Conservation (phyloP, 2,888 invertebrate species). For the Plutella xylostella region DNA sequence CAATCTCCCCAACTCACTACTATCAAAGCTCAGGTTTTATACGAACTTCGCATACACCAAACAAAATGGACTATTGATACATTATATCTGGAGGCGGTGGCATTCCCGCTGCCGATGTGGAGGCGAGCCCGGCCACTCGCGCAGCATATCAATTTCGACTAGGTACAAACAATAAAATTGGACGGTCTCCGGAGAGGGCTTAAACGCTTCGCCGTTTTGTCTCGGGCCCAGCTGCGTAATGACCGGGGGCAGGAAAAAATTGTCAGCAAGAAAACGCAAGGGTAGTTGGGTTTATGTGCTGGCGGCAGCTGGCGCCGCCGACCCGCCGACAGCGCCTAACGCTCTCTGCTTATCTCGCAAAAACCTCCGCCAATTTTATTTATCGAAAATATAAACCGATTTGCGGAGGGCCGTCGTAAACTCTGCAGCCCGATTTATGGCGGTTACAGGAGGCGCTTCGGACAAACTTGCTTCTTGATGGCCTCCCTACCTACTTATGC, state of each 20-base stretch:
- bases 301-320: slow-evolving; percentile 51
- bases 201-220: slow-evolving; percentile 71
- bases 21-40: neutral
- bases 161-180: slow-evolving; percentile 68
- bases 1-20: neutral
- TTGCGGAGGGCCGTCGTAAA: slow-evolving; percentile 66
- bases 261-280: slow-evolving; percentile 70
- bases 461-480: slow-evolving; percentile 58
- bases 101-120: slow-evolving; percentile 14
- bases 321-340: slow-evolving; percentile 53
- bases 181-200: slow-evolving; percentile 68
- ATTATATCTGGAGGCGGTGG: too few relatives aligned
- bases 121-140: slow-evolving; percentile 48
- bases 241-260: slow-evolving; percentile 67
- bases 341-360: slow-evolving; percentile 68
- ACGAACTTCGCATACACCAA: too few relatives aligned
- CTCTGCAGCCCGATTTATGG: slow-evolving; percentile 63
- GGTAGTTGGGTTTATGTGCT: slow-evolving; percentile 67
- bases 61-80: too few relatives aligned
- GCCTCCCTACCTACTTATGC: slow-evolving; percentile 40
- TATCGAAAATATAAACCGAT: slow-evolving; percentile 71
- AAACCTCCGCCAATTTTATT: slow-evolving; percentile 70
- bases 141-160: slow-evolving; percentile 66
- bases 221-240: slow-evolving; percentile 69
- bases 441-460: slow-evolving; percentile 61